Percentiles rank a stretch among this genome's conserved stretches.
These are phyloP conservation scores for Drosophila saltans DNA, from an alignment of 1,140 invertebrate genomes.

Conservation along the genomic window DNA sequence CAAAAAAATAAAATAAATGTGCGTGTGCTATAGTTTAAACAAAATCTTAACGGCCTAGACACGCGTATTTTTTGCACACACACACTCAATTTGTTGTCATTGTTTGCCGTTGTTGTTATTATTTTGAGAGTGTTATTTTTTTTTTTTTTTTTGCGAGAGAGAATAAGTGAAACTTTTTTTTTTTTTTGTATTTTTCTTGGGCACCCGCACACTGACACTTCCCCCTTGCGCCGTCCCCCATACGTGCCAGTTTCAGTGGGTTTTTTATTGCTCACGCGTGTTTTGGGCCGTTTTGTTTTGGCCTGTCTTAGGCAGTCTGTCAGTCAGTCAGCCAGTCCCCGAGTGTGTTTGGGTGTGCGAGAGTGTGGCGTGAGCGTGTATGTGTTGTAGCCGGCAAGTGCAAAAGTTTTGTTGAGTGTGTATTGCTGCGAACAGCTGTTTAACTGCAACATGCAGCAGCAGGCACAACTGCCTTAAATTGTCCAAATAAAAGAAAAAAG, in stretches of 20 bases:
- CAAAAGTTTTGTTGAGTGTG: conserved; percentile 46
- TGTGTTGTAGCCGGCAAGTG: conserved; percentile 49
- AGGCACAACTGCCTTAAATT: conserved; percentile 29
- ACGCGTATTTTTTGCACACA: conserved; percentile 36
- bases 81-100: conserved; percentile 28
- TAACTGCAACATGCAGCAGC: conserved; percentile 49
- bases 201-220: too few relatives aligned
- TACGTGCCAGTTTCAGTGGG: too few relatives aligned
- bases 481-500: background rate
- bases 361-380: conserved; percentile 17
- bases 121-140: too few relatives aligned
- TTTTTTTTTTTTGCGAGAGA: too few relatives aligned
- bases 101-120: background rate
- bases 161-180: too few relatives aligned
- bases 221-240: too few relatives aligned
- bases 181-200: too few relatives aligned
- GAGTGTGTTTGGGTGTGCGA: conserved; percentile 30
- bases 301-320: background rate
- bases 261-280: conserved; percentile 22
- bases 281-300: conserved; percentile 21
- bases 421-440: conserved; percentile 71
- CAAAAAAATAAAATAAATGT: background rate
- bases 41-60: conserved; percentile 34
- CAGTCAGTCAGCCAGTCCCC: background rate
- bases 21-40: conserved; percentile 33